Evolutionary conservation across 2,797 vertebrate species (phyloP).

Genomic region (Clamator glandarius): DNA sequence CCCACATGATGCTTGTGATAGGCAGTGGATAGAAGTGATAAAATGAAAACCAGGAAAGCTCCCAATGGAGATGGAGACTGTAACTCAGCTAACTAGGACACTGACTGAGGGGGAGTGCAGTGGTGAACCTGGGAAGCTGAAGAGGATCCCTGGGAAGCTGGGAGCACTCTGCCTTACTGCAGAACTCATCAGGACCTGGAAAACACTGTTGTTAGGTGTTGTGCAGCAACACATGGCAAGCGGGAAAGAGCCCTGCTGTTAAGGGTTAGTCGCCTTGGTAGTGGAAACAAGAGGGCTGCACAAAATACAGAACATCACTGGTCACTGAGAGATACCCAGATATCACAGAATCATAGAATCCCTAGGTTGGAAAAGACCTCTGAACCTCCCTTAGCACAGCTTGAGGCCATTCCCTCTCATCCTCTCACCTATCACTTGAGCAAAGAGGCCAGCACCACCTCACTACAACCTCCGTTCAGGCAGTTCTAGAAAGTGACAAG

Average conservation of each 20-base stretch:
- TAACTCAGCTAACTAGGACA: not conserved
- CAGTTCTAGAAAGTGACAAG: too few relatives aligned
- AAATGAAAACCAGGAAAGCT: not conserved
- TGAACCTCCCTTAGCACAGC: too few relatives aligned
- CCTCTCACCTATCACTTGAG: too few relatives aligned
- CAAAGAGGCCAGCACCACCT: too few relatives aligned
- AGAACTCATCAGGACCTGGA: not conserved
- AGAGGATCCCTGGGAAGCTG: not conserved
- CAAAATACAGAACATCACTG: not conserved
- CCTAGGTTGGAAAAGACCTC: too few relatives aligned
- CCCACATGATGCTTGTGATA: not conserved
- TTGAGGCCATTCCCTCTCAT: too few relatives aligned
- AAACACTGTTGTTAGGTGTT: fast-evolving
- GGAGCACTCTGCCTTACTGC: fast-evolving
- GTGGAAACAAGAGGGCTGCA: fast-evolving
- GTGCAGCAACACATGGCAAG: fast-evolving
- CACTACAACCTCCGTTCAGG: too few relatives aligned
- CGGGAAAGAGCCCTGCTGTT: not conserved
- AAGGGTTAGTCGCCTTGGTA: not conserved
- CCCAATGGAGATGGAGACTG: not conserved
- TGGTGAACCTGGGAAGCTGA: not conserved
- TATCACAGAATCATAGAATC: too few relatives aligned
- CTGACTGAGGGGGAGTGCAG: fast-evolving
- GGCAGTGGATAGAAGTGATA: not conserved
- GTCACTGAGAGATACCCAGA: not conserved